Base-by-base conservation (phyloP, 1,140 invertebrate genomes). In the Coelopa frigida region DNA sequence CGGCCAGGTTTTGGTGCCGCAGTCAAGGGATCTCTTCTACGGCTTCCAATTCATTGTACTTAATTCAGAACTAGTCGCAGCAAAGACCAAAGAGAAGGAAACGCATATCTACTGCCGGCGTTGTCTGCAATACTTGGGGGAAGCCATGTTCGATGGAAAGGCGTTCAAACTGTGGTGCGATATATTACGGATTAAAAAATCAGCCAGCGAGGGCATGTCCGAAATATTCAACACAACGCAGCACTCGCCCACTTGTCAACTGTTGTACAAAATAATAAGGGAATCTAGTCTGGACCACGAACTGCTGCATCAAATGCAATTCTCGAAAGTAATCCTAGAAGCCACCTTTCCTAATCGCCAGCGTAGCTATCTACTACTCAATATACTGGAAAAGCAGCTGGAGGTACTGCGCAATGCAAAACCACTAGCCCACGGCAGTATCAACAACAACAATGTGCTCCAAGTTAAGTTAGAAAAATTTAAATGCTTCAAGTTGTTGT, bases 101-200 rank as follows among this genome's bases (percentile, higher is more conserved):
- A 42, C 31, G 4, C 53, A 61, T 49, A 5, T 66, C 10, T 62
- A 62, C 35, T 66, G 62, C 24, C 39, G 47, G 23, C 54, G 62
- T 14, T 66, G 62, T 51, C 49, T 61, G 48, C 42, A 41, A 10
- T 46, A 56, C 33, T 39, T 66, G 17, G 62, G 62, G 1, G 29
- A 42, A 33, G 33, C 20, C 12, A 48, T 62, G 17, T 38, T 59
- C n/a, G 33, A 52, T 8, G 49, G 44, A 0, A 39, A 39, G 12
- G 62, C 59, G 8, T 56, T 38, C 14, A 61, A 61, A 11, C 18
- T 66, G 5, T 66, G 62, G 62, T 52, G 52, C 6, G 62, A 66
- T 49, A 48, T 58, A 2, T 27, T 66, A 29, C 31, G 36, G 10
- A 31, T 41, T 17, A 27, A 45, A n/a, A 54, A 44, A 42, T 14